Conservation (phyloP, 2,113 vertebrate genomes). For the Carlito syrichta region DNA sequence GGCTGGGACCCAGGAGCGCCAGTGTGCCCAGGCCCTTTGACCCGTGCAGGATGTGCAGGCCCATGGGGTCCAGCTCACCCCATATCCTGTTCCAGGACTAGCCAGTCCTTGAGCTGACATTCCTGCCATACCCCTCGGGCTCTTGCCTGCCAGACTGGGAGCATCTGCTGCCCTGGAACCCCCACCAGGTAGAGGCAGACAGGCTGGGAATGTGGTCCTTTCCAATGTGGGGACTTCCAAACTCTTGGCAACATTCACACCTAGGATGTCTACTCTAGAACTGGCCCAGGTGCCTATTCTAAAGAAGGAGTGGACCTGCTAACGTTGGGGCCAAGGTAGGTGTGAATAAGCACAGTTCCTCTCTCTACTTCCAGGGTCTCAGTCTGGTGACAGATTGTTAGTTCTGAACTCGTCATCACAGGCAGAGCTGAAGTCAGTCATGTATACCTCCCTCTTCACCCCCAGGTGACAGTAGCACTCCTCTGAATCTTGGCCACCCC, state of each 20-base stretch:
- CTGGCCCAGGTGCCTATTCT: not conserved
- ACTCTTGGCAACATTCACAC: not conserved
- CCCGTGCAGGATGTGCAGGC: not conserved
- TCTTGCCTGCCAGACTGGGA: constrained; percentile 45
- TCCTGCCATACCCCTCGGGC: constrained; percentile 34
- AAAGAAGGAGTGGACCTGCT: not conserved
- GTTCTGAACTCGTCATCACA: not conserved
- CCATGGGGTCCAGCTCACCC: not conserved
- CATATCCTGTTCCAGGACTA: constrained; percentile 53
- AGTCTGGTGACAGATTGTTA: not conserved
- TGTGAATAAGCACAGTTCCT: not conserved
- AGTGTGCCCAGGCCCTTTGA: not conserved
- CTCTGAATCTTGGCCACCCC: not conserved
- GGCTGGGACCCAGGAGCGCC: not conserved
- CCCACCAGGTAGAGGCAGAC: not conserved
- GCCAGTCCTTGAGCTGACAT: constrained; percentile 37
- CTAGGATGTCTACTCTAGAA: not conserved
- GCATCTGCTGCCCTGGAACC: constrained; percentile 36
- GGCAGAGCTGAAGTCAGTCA: not conserved
- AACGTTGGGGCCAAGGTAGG: not conserved
- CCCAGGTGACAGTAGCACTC: not conserved
- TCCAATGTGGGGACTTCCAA: constrained; percentile 30
- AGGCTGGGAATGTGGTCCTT: not conserved
- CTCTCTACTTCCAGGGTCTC: not conserved
- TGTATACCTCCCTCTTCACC: not conserved